Base-by-base conservation (phyloP, 2,888 invertebrate species). In the Galerucella calmariensis region DNA sequence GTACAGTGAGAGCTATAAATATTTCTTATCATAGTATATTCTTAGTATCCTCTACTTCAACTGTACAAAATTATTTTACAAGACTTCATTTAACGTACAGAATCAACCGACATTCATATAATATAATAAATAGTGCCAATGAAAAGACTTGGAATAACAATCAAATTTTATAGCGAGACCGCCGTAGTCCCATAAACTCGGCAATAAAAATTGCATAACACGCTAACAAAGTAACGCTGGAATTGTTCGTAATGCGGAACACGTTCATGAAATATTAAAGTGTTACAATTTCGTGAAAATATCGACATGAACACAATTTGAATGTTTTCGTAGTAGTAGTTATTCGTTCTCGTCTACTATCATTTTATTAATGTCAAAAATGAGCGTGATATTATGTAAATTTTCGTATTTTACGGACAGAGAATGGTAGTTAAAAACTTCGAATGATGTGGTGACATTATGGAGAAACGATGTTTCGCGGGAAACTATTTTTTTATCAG, bases 201-300 rank as follows among this genome's bases (percentile, higher is more conserved):
- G 58, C 65, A 68, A 75, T 75, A 75, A 75, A 75, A 71, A 75
- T 75, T 75, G 68, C 65, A 75, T 75, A 75, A 71, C 71, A 63
- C 62, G 56, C 24, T 72, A 67, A 72, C 75, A 75, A 75, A 72
- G 75, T 75, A 72, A 61, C 63, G 75, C 24, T 69, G 11, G 63
- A 70, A 67, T 67, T 58, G 67, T 67, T 67, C 27, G 67, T 67
- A 65, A 67, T 67, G 58, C 69, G 48, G 27, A 48, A 61, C 58
- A 68, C 58, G 48, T 69, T 61, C 61, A 9, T 69, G 59, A 61
- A 69, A 48, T 69, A 69, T 69, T 69, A 48, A 69, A 69, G 24
- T 69, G 69, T 69, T 69, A 48, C 59, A 69, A 69, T 69, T 61
- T 69, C 16, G 12, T 69, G 46, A 69, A 69, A 59, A 69, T 61